phyloP scores from a whole-genome alignment of 2,113 vertebrate species.

The Chloropsis hardwickii region DNA sequence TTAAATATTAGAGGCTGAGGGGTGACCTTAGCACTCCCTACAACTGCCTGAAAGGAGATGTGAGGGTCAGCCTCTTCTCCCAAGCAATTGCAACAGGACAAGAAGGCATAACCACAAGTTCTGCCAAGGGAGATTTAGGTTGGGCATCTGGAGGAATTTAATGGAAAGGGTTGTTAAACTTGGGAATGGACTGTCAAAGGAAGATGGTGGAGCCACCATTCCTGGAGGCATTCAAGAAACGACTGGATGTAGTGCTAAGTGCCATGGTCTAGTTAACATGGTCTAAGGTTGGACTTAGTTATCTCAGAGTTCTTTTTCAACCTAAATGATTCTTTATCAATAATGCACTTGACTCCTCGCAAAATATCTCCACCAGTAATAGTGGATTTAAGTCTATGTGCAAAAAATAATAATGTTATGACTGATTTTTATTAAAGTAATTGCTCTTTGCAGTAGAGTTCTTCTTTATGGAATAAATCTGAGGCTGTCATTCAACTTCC shows the following conservation, averaged over 20 bases:
- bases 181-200: background rate
- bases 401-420: background rate
- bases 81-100: background rate
- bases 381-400: background rate
- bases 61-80: background rate
- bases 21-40: background rate
- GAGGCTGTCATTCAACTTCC: background rate
- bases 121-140: background rate
- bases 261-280: background rate
- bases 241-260: fast-evolving
- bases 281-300: background rate
- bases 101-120: background rate
- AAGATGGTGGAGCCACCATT: background rate
- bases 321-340: background rate
- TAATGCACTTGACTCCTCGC: background rate
- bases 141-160: background rate
- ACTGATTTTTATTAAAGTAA: background rate
- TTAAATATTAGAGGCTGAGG: no score
- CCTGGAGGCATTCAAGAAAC: background rate
- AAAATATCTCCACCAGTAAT: background rate
- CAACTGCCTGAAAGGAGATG: background rate
- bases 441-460: background rate
- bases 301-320: background rate
- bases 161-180: background rate
- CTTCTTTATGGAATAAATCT: background rate